Percentiles rank a stretch among this genome's conserved stretches.
Conservation (phyloP, 1,140 invertebrate genomes). For the Achatina immaculata region DNA sequence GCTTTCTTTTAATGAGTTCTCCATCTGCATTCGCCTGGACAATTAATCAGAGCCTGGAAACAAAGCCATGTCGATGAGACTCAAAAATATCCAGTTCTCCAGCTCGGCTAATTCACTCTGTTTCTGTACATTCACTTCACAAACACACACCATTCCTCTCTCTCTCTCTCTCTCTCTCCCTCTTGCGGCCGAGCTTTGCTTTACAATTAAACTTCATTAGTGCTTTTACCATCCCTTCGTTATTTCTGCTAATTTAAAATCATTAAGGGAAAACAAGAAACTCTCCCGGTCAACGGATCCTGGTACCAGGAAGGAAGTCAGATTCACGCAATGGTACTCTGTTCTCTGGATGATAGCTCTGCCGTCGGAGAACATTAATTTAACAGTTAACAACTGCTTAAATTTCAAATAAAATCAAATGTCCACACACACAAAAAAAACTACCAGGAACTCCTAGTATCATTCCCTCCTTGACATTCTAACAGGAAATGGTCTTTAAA, state of each 20-base stretch:
- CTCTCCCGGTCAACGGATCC: not conserved
- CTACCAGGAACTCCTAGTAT: no score
- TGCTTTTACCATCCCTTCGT: not conserved
- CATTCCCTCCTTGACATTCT: no score
- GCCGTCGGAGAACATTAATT: not conserved
- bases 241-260: conserved; percentile 8
- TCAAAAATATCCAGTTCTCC: not conserved
- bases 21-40: not conserved
- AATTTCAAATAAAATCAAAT: not conserved
- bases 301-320: not conserved
- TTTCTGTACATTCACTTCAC: not conserved
- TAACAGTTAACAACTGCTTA: not conserved
- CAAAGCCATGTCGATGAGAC: not conserved
- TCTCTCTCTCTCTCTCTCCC: no score
- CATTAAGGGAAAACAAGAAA: not conserved
- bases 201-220: conserved; percentile 13
- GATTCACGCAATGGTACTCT: not conserved
- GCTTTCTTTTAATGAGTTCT: not conserved
- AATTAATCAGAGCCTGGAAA: conserved; percentile 1
- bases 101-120: not conserved
- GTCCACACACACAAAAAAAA: no score
- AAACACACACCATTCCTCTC: not conserved
- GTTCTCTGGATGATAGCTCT: not conserved
- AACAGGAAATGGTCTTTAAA: no score
- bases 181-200: not conserved